phyloP scores from a whole-genome alignment of 2,888 invertebrate species.

The Glyphotaelius pellucidus region DNA sequence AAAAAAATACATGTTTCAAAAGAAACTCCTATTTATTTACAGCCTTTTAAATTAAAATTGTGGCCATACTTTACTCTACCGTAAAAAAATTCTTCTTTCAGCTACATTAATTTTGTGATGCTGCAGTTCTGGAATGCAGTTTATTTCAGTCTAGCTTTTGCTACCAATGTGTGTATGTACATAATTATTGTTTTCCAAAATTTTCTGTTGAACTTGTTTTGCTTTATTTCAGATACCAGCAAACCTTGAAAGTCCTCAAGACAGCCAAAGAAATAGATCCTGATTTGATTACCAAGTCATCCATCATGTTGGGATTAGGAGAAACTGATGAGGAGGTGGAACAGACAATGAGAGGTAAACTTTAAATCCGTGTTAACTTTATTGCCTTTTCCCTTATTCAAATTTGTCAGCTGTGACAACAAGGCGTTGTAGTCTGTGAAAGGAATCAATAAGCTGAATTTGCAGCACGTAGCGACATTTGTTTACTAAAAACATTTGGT shows the following conservation, averaged over 20 bases:
- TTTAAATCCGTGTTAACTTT: background rate
- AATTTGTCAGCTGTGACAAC: background rate
- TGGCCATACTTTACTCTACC: too few relatives aligned
- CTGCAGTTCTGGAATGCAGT: background rate
- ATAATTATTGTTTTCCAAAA: background rate
- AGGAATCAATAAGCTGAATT: background rate
- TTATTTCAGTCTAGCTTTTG: background rate
- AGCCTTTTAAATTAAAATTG: too few relatives aligned
- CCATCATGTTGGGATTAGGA: slow-evolving; percentile 97
- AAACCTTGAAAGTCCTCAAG: slow-evolving; percentile 89
- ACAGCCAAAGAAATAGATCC: slow-evolving; percentile 89
- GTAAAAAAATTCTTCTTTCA: background rate
- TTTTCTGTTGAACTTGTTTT: background rate
- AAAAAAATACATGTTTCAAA: too few relatives aligned
- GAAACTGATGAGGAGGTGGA: slow-evolving; percentile 93
- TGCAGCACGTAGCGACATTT: too few relatives aligned
- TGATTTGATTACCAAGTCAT: slow-evolving; percentile 95
- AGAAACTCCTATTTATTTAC: too few relatives aligned
- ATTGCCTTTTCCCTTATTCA: background rate
- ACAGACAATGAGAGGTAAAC: slow-evolving; percentile 86
- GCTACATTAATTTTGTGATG: background rate
- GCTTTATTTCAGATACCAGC: slow-evolving; percentile 75
- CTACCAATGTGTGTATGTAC: background rate
- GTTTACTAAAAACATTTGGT: too few relatives aligned
- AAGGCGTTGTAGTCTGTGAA: background rate